Evolutionary conservation across 2,797 vertebrate genomes (phyloP).

Genomic region (Myotis daubentonii): DNA sequence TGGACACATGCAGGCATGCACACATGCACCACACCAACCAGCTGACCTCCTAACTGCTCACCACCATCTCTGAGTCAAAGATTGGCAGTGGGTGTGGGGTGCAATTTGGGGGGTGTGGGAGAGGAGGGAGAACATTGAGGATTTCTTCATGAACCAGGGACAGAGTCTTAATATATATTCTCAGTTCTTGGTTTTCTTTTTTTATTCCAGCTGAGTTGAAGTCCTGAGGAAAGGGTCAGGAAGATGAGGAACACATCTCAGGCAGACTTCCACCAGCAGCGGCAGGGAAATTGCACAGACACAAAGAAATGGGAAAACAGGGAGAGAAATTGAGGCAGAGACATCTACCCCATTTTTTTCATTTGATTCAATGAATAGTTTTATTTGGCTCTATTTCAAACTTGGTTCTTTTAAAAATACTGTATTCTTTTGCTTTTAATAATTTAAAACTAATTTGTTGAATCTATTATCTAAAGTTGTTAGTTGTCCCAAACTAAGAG

Average conservation of each 20-base stretch:
- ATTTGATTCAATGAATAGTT: not conserved
- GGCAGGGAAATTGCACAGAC: not conserved
- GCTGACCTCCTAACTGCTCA: not conserved
- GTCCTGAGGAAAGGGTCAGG: not conserved
- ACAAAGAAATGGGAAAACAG: not conserved
- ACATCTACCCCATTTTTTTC: not conserved
- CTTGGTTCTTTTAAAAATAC: not conserved
- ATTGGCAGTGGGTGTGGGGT: not conserved
- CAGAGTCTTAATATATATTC: not conserved
- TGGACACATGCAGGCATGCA: not conserved
- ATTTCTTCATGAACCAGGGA: not conserved
- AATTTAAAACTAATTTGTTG: conserved; percentile 28
- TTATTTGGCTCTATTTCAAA: conserved; percentile 37
- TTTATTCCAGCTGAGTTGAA: not conserved
- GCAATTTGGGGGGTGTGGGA: too few species aligned
- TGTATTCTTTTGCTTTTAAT: not conserved
- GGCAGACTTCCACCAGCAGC: not conserved
- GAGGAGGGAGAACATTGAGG: not conserved
- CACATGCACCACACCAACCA: fast-evolving
- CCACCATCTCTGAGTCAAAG: not conserved
- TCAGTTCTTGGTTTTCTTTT: not conserved
- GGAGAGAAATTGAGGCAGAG: not conserved
- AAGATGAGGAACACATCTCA: not conserved
- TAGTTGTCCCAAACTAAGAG: not conserved
- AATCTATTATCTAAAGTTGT: conserved; percentile 17